Percentiles rank a stretch among this genome's conserved stretches.
Conservation (phyloP, 2,888 invertebrate genomes). For the Craniophora ligustri region DNA sequence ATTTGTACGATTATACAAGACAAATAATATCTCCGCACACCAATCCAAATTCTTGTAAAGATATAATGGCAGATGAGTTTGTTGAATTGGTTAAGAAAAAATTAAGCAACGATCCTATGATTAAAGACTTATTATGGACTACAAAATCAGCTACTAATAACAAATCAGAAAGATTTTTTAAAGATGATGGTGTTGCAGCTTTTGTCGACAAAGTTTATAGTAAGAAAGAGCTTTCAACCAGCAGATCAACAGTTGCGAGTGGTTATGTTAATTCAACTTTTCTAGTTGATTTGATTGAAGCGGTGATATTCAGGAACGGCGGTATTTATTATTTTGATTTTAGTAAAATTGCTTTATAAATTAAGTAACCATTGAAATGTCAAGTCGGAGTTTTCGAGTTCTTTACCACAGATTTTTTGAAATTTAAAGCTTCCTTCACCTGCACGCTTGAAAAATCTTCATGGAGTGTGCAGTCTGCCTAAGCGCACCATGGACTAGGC, state of each 20-base stretch:
- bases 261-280: slow-evolving; percentile 80
- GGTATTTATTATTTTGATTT: no score
- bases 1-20: slow-evolving; percentile 66
- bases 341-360: no score
- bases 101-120: slow-evolving; percentile 72
- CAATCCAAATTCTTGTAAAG: slow-evolving; percentile 66
- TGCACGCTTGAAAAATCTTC: no score
- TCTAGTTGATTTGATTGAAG: slow-evolving; percentile 81
- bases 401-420: no score
- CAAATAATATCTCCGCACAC: slow-evolving; percentile 54
- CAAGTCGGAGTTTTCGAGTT: no score
- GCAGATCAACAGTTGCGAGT: slow-evolving; percentile 61
- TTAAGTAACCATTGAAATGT: no score
- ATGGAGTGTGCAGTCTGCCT: no score
- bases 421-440: no score
- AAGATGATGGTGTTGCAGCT: slow-evolving; percentile 74
- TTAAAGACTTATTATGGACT: slow-evolving; percentile 71
- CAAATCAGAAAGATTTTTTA: slow-evolving; percentile 60
- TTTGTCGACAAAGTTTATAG: slow-evolving; percentile 77
- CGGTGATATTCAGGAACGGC: slow-evolving; percentile 79
- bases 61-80: slow-evolving; percentile 74
- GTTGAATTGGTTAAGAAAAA: slow-evolving; percentile 77
- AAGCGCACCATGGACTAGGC: no score
- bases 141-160: slow-evolving; percentile 56
- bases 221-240: slow-evolving; percentile 68